These are phyloP conservation scores for Eupithecia pulchellata DNA, from an alignment of 2,888 invertebrate genomes.

Conservation along the genomic window DNA sequence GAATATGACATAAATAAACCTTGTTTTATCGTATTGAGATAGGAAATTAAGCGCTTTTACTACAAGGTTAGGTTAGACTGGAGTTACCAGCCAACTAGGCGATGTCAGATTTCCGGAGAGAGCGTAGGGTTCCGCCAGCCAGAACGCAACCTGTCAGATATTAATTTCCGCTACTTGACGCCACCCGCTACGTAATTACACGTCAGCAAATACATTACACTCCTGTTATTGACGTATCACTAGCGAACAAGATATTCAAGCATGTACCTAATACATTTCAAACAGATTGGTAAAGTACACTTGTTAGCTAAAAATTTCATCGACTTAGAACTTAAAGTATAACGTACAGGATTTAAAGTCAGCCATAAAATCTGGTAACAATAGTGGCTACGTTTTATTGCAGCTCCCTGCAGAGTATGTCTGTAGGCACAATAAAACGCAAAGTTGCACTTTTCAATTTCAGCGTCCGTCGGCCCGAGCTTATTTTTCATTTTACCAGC, in stretches of 20 bases:
- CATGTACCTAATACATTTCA: conserved; percentile 48
- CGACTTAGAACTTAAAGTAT: conserved; percentile 2
- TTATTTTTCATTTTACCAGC: conserved; percentile 75
- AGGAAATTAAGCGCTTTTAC: neutral
- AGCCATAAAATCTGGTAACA: conserved; percentile 49
- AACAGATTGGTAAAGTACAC: conserved; percentile 38
- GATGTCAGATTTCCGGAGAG: conserved; percentile 52
- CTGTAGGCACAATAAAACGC: conserved; percentile 65
- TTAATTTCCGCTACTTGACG: conserved; percentile 77
- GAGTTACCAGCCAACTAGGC: conserved; percentile 5
- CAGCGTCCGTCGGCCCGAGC: conserved; percentile 59
- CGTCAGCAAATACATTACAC: conserved; percentile 54
- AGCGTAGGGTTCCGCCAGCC: conserved; percentile 38
- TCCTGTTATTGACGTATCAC: conserved; percentile 54
- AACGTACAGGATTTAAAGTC: conserved; percentile 36
- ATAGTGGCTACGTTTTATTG: conserved; percentile 57
- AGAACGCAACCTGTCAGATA: conserved; percentile 67
- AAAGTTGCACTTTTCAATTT: conserved; percentile 77
- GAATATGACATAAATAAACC: neutral
- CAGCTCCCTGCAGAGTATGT: conserved; percentile 60
- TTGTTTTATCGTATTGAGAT: neutral
- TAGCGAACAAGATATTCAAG: conserved; percentile 46
- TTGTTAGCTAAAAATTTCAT: conserved; percentile 5
- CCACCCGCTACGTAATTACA: conserved; percentile 62
- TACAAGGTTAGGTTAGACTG: neutral